Base-by-base conservation (phyloP, 1,140 invertebrate species). In the Trichomalopsis sarcophagae region DNA sequence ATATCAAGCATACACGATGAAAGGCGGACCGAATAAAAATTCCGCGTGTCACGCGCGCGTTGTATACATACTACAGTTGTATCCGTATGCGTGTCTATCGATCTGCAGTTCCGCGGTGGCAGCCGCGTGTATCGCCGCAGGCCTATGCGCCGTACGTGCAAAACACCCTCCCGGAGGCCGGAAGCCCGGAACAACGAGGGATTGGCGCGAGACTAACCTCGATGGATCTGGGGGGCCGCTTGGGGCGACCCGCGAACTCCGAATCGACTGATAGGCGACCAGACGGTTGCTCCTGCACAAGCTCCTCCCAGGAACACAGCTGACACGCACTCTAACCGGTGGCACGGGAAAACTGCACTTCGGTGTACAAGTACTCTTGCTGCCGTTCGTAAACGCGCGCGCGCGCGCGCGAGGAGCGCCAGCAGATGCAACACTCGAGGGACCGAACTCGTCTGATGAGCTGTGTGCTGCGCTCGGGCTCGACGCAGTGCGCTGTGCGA, bases 361-460 rank as follows among this genome's bases (percentile, higher is more conserved):
- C 2, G 0, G 4, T 33, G 11, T 30, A 73, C 4, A 27, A 27
- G 2, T 7, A 23, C 68, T 27, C 1, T 30, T 21, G 69, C 17
- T 5, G 36, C 7, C 66, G 62, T 71, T 69, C 27, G 50, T 75
- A 66, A 9, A 73, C 36, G 47, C 44, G 71, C 73, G 23, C 73
- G 27, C 33, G 73, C 74, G 73, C 73, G 73, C 40, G 9, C 23
- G 4, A 3, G 11, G 40, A 13, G n/a, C 68, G 27, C 27, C 27
- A 71, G 17, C 21, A 71, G 17, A 23, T 13, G n/a, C 27, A 44
- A 44, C 40, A 36, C 33, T 36, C 33, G 66, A 23, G 4, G 14
- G 82, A 84, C 76, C 82, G 76, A 40, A 79, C 13, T 27, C 21
- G 40, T 84, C 82, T 84, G n/a, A 55, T 27, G 27, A 27, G 27